These are phyloP conservation scores for Heliocidaris tuberculata DNA, from an alignment of 35 echinoderm and acorn worm genomes.

Conservation along the genomic window DNA sequence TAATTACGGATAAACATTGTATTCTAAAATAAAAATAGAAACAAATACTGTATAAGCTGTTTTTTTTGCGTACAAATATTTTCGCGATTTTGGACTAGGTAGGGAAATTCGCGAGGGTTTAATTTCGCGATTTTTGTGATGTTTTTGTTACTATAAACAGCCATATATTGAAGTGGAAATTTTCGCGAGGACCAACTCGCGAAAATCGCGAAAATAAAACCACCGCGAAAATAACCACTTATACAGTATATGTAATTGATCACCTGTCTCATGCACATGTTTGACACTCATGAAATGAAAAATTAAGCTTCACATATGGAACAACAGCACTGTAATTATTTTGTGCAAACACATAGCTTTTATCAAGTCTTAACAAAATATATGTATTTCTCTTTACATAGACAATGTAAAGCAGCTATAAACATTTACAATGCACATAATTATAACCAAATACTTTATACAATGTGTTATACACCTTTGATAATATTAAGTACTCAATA, in stretches of 20 bases:
- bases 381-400: background rate
- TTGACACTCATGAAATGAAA: background rate
- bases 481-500: too few relatives aligned
- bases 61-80: too few relatives aligned
- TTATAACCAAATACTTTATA: background rate
- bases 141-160: too few relatives aligned
- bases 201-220: too few relatives aligned
- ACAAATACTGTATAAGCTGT: too few relatives aligned
- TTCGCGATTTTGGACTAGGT: too few relatives aligned
- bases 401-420: background rate
- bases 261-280: background rate
- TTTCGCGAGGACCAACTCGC: too few relatives aligned
- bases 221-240: too few relatives aligned
- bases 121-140: too few relatives aligned
- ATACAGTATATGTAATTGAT: background rate
- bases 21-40: background rate
- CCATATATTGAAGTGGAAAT: too few relatives aligned
- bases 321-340: background rate
- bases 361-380: slow-evolving; percentile 1
- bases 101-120: too few relatives aligned
- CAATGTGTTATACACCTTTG: too few relatives aligned
- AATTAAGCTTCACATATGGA: background rate
- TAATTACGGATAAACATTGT: background rate
- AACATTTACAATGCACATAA: background rate
- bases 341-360: background rate